phyloP scores from a whole-genome alignment of 2,888 invertebrate species.

The Drosophila maculinotata region DNA sequence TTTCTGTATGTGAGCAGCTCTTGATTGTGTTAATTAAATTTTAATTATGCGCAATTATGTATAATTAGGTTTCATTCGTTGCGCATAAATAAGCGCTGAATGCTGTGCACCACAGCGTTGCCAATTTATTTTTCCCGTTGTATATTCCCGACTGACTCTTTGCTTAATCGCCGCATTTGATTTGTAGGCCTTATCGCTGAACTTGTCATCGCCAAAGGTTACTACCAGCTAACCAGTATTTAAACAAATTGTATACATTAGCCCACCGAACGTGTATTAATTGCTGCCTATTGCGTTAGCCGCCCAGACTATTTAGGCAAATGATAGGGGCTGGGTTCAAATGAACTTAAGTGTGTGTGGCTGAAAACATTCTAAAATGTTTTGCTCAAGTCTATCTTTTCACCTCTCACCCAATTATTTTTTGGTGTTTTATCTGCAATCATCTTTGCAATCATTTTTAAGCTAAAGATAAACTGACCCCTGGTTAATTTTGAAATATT shows the following conservation, averaged over 20 bases:
- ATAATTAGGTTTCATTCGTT: constrained; percentile 63
- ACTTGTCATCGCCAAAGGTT: constrained; percentile 50
- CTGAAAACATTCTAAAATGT: constrained; percentile 12
- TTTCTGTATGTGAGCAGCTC: constrained; percentile 45
- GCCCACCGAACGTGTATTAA: constrained; percentile 34
- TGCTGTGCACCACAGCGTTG: constrained; percentile 50
- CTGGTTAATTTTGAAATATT: background rate
- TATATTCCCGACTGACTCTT: constrained; percentile 5
- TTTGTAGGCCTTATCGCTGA: constrained; percentile 49
- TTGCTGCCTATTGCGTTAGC: constrained; percentile 12
- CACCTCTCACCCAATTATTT: background rate
- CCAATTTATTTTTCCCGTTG: constrained; percentile 57
- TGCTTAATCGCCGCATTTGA: constrained; percentile 43
- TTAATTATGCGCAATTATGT: constrained; percentile 74
- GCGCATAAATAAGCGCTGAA: constrained; percentile 54
- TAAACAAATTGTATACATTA: constrained; percentile 62
- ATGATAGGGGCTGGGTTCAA: constrained; percentile 1
- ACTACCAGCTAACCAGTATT: constrained; percentile 19
- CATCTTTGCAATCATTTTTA: constrained; percentile 1
- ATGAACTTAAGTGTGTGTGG: background rate
- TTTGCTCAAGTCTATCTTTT: background rate
- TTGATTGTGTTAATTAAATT: constrained; percentile 79
- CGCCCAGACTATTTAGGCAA: constrained; percentile 9
- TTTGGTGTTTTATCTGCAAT: background rate
- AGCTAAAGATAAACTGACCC: background rate